Percentiles rank a stretch among this genome's conserved stretches.
phyloP scores from a whole-genome alignment of 2,888 invertebrate species.

The Megamerina dolium region DNA sequence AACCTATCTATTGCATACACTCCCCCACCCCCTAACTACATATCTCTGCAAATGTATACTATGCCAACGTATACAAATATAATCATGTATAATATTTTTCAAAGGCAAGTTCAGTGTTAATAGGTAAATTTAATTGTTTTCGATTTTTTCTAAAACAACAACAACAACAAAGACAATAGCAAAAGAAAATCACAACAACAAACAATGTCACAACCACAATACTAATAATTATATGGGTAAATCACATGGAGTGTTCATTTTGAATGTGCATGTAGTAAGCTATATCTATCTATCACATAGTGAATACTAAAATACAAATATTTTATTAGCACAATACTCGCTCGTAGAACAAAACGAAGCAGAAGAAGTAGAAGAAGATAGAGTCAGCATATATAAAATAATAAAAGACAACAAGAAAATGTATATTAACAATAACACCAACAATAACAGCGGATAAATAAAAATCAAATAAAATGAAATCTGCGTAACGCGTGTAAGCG shows the following conservation, averaged over 20 bases:
- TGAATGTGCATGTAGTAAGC: neutral
- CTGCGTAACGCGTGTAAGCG: too few relatives aligned
- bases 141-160: conserved; percentile 17
- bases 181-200: conserved; percentile 4
- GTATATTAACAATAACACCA: neutral
- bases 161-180: conserved; percentile 6
- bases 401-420: too few relatives aligned
- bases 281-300: too few relatives aligned
- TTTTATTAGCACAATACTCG: too few relatives aligned
- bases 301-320: neutral
- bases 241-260: neutral
- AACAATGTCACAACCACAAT: neutral
- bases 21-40: too few relatives aligned
- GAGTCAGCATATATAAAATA: too few relatives aligned
- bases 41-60: too few relatives aligned
- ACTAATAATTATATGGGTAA: neutral
- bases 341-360: too few relatives aligned
- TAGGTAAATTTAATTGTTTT: conserved; percentile 42
- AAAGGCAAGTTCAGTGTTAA: conserved; percentile 34
- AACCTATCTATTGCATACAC: too few relatives aligned
- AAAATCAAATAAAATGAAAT: too few relatives aligned
- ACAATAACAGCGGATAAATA: neutral
- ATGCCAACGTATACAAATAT: too few relatives aligned
- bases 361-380: neutral
- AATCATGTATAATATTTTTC: too few relatives aligned